phyloP scores from a whole-genome alignment of 2,888 invertebrate species.

The Xestia ashworthii region DNA sequence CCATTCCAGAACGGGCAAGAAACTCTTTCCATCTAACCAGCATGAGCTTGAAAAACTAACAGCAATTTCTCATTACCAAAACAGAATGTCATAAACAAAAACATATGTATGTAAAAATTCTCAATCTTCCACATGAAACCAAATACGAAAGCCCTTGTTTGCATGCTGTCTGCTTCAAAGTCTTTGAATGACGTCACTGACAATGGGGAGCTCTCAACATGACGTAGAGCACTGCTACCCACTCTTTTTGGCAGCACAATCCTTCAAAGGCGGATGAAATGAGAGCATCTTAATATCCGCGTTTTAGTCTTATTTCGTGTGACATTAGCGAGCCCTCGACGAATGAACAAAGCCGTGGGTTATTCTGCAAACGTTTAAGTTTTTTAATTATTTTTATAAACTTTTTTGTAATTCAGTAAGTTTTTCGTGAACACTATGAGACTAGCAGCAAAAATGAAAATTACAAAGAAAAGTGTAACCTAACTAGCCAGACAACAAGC shows the following conservation, averaged over 20 bases:
- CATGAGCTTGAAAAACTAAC: not conserved
- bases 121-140: conserved; percentile 55
- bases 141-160: conserved; percentile 61
- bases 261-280: conserved; percentile 84
- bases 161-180: conserved; percentile 56
- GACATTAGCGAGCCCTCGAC: conserved; percentile 82
- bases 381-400: not conserved
- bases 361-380: conserved; percentile 60
- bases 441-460: not conserved
- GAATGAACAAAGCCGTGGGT: conserved; percentile 71
- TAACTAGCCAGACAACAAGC: not conserved
- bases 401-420: not conserved
- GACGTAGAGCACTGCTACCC: conserved; percentile 80
- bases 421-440: not conserved
- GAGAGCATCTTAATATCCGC: conserved; percentile 86
- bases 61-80: conserved; percentile 34
- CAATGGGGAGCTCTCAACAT: conserved; percentile 67
- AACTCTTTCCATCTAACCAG: not conserved
- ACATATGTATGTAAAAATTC: conserved; percentile 53
- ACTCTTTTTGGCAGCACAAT: conserved; percentile 83
- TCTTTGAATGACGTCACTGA: conserved; percentile 62
- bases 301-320: conserved; percentile 89
- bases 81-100: conserved; percentile 35
- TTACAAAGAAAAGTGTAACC: not conserved
- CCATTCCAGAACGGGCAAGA: not conserved